Conservation (phyloP, 2,888 invertebrate species). For the Lasioglossum villosulum region DNA sequence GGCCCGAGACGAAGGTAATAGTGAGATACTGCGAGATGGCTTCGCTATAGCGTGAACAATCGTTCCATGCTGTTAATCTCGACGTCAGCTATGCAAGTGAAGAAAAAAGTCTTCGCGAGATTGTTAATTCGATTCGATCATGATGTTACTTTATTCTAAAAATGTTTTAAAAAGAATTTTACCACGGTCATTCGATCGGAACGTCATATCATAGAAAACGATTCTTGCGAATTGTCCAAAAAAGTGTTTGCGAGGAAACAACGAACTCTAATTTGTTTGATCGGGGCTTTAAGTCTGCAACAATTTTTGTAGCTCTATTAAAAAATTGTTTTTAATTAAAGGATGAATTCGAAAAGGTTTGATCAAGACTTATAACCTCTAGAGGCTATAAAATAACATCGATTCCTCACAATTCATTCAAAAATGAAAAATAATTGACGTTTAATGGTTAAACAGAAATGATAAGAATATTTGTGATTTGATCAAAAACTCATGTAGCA, state of each 20-base stretch:
- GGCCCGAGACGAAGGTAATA: constrained; percentile 81
- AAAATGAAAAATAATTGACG: neutral
- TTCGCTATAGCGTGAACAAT: constrained; percentile 43
- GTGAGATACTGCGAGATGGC: constrained; percentile 63
- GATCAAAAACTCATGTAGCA: neutral
- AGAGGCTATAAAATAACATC: neutral
- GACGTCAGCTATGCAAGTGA: constrained; percentile 17
- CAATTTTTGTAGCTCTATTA: neutral
- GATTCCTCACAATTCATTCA: too few relatives aligned
- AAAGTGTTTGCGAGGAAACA: neutral
- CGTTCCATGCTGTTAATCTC: constrained; percentile 59
- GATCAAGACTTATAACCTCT: too few relatives aligned
- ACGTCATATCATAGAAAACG: neutral
- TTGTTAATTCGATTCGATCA: neutral
- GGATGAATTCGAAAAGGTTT: neutral
- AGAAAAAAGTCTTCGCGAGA: neutral
- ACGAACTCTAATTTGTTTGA: neutral
- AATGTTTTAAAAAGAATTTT: too few relatives aligned
- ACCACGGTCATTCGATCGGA: too few relatives aligned
- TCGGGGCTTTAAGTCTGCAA: neutral
- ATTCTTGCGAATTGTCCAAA: neutral
- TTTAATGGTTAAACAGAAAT: neutral
- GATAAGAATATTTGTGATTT: neutral
- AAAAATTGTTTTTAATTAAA: neutral
- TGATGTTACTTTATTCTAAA: neutral